Evolutionary conservation across 1,140 invertebrate genomes (phyloP), one percentile per base, ranked within the genome.

Genomic region (Dendrolimus punctatus): DNA sequence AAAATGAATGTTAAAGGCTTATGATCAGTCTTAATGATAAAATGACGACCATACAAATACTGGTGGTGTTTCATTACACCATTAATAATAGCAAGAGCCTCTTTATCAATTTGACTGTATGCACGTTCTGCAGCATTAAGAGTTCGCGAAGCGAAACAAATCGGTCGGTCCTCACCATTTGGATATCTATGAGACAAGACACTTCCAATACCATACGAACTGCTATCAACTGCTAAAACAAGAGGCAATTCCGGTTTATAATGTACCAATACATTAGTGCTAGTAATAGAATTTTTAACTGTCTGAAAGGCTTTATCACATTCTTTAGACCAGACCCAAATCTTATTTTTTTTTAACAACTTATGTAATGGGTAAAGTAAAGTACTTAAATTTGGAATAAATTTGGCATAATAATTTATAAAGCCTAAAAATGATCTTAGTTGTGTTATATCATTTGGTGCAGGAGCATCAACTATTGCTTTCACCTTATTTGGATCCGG

Each of bases 391-490:
- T 61, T 66, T 8, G 51, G 46, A 40, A 60, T 46, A 57, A 74
- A 68, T 46, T 70, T 68, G 5, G 51, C 57, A 46, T 72, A 71
- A 55, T 62, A 75, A 52, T 70, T 75, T 42, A 71, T 6, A 47
- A 74, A 50, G 0, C 64, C 67, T 10, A 71, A 38, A 61, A 72
- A 70, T 42, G 41, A 42, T 42, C 41, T 42, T 7, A 42, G 4
- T 42, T 23, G 23, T 23, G 6, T n/a, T 7, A 42, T n/a, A n/a
- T 42, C 41, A 42, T 3, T 42, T 42, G 41, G 41, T n/a, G 6
- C 6, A n/a, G 41, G 41, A 8, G 41, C 41, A 2, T 42, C 41
- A 7, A 42, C 41, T 8, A 42, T 42, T n/a, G 41, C 41, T 42
- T 42, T 42, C 1, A 42, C n/a, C n/a, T 42, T 42, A 42, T 42